Percentiles rank a stretch among this genome's conserved stretches.
Conservation (phyloP, 2,888 invertebrate species). For the Micoletzkya japonica region DNA sequence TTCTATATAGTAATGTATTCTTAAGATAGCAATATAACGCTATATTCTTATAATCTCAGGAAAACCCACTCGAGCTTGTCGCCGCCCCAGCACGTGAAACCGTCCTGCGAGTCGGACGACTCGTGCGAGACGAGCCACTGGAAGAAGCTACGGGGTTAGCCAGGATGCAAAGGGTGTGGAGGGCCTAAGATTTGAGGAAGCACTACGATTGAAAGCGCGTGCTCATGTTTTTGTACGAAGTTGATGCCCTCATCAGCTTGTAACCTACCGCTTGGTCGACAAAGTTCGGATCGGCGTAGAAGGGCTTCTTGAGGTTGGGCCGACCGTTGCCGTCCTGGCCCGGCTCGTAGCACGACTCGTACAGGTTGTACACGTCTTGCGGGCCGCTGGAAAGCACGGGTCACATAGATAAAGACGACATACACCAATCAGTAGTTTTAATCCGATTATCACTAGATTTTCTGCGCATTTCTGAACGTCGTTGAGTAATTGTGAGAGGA, state of each 20-base stretch:
- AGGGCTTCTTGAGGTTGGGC: constrained; percentile 23
- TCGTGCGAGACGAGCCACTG: constrained; percentile 25
- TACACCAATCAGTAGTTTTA: too few species aligned
- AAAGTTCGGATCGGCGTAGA: constrained; percentile 1
- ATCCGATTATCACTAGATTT: too few species aligned
- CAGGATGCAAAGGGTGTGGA: too few species aligned
- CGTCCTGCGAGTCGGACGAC: constrained; percentile 31
- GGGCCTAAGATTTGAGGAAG: too few species aligned
- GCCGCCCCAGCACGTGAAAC: constrained; percentile 37
- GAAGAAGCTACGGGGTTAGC: neutral
- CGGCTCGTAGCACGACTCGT: constrained; percentile 41
- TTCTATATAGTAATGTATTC: neutral
- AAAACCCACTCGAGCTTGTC: neutral
- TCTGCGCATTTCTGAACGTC: too few species aligned
- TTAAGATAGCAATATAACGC: neutral
- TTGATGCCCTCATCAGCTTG: neutral
- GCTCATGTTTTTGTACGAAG: neutral
- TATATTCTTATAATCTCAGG: neutral
- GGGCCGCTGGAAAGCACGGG: neutral
- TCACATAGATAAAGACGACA: too few species aligned
- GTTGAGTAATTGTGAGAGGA: too few species aligned
- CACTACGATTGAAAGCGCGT: too few species aligned
- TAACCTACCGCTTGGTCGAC: constrained; percentile 16
- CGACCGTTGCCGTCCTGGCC: constrained; percentile 25
- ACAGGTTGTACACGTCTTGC: constrained; percentile 41